A percentile compares a stretch with the other conserved stretches of the same genome.
phyloP scores from a whole-genome alignment of 2,113 vertebrate genomes.

The Vulpes ferrilata region DNA sequence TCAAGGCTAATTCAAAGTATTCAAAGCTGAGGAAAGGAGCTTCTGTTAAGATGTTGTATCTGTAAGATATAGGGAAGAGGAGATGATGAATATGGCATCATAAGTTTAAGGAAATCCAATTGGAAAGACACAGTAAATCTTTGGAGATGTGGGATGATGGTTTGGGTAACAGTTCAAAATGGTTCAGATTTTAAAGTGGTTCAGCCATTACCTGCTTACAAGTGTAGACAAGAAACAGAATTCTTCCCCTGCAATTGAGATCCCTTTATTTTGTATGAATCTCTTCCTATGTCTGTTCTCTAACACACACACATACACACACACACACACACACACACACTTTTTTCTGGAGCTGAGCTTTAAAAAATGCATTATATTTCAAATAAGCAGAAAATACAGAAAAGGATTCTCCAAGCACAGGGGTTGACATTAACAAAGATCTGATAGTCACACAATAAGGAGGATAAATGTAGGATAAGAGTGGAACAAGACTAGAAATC shows the following conservation, averaged over 20 bases:
- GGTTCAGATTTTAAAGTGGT: neutral
- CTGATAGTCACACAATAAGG: neutral
- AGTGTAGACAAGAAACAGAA: neutral
- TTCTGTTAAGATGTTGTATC: neutral
- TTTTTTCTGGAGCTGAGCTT: neutral
- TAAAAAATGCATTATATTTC: neutral
- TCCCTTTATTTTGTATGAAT: neutral
- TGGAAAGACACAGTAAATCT: neutral
- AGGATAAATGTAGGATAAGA: neutral
- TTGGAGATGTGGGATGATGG: neutral
- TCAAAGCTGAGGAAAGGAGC: neutral
- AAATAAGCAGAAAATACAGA: neutral
- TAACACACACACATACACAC: neutral
- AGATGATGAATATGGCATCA: neutral
- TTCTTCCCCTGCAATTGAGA: neutral
- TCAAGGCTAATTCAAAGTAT: neutral
- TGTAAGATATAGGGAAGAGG: neutral
- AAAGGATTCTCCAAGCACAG: neutral
- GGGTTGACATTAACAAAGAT: neutral
- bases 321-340: neutral
- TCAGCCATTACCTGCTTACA: neutral
- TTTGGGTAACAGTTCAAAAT: neutral
- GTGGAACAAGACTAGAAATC: neutral
- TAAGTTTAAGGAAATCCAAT: conserved; percentile 1
- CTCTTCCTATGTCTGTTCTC: neutral